Conservation (phyloP, 2,797 vertebrate species). For the Oreochromis mossambicus region DNA sequence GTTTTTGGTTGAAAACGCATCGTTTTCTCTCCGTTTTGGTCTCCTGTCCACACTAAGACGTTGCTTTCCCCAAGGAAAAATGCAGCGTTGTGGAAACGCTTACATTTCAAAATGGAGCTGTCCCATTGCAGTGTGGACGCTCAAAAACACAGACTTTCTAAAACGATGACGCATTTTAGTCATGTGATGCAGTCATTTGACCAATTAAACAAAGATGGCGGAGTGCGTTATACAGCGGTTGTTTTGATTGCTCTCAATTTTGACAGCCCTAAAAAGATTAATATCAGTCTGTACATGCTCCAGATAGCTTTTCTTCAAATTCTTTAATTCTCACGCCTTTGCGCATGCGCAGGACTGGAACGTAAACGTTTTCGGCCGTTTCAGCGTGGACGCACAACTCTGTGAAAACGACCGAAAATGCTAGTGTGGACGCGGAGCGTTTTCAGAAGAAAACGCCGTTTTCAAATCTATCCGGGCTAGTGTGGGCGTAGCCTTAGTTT, state of each 20-base stretch:
- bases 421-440: accelerated
- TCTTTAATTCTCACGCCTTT: too few relatives aligned
- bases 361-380: accelerated
- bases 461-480: neutral
- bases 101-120: neutral
- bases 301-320: too few relatives aligned
- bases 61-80: neutral
- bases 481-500: accelerated
- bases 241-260: too few relatives aligned
- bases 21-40: accelerated
- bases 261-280: too few relatives aligned
- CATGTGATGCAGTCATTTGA: neutral
- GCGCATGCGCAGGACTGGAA: neutral
- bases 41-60: neutral
- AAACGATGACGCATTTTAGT: accelerated
- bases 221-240: accelerated
- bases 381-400: accelerated
- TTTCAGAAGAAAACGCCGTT: accelerated
- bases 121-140: neutral
- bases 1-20: accelerated
- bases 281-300: too few relatives aligned
- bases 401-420: accelerated
- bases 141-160: neutral
- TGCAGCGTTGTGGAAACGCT: accelerated
- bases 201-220: accelerated